phyloP scores from a whole-genome alignment of 2,113 vertebrate genomes.

The Ictalurus furcatus region DNA sequence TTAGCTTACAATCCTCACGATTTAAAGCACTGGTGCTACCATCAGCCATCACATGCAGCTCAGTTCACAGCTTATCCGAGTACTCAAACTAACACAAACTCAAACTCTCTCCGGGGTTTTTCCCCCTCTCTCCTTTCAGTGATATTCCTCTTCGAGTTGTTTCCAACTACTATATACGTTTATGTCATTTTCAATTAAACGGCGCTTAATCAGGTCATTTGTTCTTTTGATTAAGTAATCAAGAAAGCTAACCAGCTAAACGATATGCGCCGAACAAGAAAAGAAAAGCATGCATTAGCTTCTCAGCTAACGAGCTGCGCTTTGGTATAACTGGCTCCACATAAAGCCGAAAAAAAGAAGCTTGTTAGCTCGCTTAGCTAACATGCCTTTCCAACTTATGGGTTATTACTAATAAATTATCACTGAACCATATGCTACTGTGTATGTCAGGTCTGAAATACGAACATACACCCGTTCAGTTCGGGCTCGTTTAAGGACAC shows the following conservation, averaged over 20 bases:
- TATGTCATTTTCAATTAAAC: neutral
- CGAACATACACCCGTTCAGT: neutral
- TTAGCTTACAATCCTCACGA: neutral
- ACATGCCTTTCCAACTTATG: neutral
- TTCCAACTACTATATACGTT: neutral
- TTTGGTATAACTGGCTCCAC: slow-evolving; percentile 50
- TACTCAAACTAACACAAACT: neutral
- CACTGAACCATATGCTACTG: neutral
- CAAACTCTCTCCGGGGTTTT: neutral
- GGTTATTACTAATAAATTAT: neutral
- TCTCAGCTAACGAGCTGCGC: slow-evolving; percentile 57
- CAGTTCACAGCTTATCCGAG: neutral
- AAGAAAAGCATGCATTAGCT: slow-evolving; percentile 52
- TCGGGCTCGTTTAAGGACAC: neutral
- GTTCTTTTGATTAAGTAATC: neutral
- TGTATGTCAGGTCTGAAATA: neutral
- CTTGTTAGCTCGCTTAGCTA: neutral
- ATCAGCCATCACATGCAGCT: neutral
- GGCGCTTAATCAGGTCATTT: neutral
- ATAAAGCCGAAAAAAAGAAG: neutral
- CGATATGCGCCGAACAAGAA: slow-evolving; percentile 11
- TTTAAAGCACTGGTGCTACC: neutral
- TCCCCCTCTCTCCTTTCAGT: neutral
- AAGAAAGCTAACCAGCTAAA: slow-evolving; percentile 16
- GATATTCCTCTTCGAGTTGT: neutral